These are phyloP conservation scores for Euwallacea fornicatus DNA, from an alignment of 1,140 invertebrate species.

Conservation along the genomic window DNA sequence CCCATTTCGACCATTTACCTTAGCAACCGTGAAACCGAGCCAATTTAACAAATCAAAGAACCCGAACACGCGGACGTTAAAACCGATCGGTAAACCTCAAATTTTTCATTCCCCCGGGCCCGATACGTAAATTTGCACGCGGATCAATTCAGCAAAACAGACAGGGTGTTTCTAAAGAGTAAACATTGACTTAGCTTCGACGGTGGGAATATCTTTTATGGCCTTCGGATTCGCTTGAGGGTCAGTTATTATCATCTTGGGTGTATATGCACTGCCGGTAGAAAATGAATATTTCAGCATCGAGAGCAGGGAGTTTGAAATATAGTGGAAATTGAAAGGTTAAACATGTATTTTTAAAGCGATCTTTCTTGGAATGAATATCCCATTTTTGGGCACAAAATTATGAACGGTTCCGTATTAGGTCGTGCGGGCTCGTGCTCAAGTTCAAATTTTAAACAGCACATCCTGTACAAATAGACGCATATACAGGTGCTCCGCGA, in stretches of 20 bases:
- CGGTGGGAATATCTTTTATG: constrained; percentile 8
- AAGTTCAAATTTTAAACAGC: too few species aligned
- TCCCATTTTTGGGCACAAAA: too few species aligned
- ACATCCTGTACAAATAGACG: too few species aligned
- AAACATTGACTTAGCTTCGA: constrained; percentile 19
- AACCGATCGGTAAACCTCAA: constrained; percentile 29
- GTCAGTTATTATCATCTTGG: constrained; percentile 13
- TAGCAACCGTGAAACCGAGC: constrained; percentile 30
- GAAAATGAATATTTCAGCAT: too few species aligned
- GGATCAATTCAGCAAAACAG: constrained; percentile 24
- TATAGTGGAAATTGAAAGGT: too few species aligned
- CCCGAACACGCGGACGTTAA: constrained; percentile 19
- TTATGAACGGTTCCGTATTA: too few species aligned
- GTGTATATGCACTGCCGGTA: not conserved
- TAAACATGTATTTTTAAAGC: too few species aligned
- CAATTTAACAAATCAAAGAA: constrained; percentile 31
- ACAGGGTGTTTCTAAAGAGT: constrained; percentile 25
- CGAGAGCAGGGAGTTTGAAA: too few species aligned
- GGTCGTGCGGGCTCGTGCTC: too few species aligned
- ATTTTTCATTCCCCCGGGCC: constrained; percentile 23
- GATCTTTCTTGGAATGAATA: too few species aligned
- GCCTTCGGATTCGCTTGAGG: not conserved
- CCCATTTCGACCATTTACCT: constrained; percentile 29
- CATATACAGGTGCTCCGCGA: too few species aligned
- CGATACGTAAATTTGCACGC: constrained; percentile 30